Evolutionary conservation across 53 echinoderm and acorn worm species (phyloP), one percentile per base, ranked within the genome.

Genomic region (Henricia sp.): DNA sequence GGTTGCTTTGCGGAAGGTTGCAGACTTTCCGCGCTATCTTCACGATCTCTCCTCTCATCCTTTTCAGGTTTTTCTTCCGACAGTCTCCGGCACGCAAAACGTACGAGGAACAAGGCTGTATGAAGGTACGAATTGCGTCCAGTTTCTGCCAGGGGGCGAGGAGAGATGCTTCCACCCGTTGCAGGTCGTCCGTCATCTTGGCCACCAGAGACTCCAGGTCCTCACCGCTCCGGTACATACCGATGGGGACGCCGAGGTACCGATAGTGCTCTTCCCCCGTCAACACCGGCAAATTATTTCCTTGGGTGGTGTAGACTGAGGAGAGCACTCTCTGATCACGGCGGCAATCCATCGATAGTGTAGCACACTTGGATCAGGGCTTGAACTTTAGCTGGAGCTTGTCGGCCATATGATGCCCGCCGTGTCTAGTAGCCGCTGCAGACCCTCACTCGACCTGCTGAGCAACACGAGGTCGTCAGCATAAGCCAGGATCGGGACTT

Each of bases 111-210:
- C 46, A 48, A 1, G 83, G 83, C 34, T 82, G 55, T 17, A 84
- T 32, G 41, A 77, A 77, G 24, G 29, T 57, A 13, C 59, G 58
- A 11, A 59, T 52, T 1, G 77, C 77, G 41, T 77, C 77, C 59
- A 59, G 41, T 42, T 77, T 77, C 62, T 77, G 77, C 77, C 77
- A 57, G 2, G 84, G 84, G 36, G 84, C 71, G 1, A 84, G 70
- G 56, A 70, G 84, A 13, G 69, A 70, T 12, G 68, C 24, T 1
- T 68, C 70, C 13, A 84, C 41, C 25, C 38, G 46, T 17, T 6
- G 37, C 14, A 84, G 30, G 53, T 70, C 68, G 13, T 54, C 53
- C 8, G 50, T 54, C 53, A 68, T 68, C 44, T 38, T 20, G 4
- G 48, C 42, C 37, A 56, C 64, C 64, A 64, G 19, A 32, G 84